phyloP scores from a whole-genome alignment of 2,113 vertebrate species.

The Labrus mixtus region DNA sequence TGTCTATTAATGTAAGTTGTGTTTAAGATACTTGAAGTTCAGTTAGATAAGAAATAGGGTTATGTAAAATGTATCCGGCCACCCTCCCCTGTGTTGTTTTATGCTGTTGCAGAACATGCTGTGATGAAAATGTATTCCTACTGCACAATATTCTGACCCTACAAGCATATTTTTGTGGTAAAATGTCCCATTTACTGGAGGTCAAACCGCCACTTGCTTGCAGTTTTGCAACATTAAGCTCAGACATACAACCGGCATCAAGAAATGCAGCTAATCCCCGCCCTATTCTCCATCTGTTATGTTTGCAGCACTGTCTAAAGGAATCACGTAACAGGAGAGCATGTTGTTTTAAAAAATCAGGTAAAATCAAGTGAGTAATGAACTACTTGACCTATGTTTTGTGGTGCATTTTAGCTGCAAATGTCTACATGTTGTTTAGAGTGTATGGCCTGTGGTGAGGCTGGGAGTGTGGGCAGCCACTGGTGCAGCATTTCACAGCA shows the following conservation, averaged over 20 bases:
- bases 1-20: no score
- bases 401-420: neutral
- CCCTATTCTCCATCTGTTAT: no score
- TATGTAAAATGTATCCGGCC: no score
- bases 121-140: neutral
- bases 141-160: neutral
- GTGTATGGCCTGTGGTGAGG: conserved; percentile 2
- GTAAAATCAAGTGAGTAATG: conserved; percentile 9
- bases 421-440: conserved; percentile 13
- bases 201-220: neutral
- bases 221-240: no score
- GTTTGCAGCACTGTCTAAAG: no score
- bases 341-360: neutral
- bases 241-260: no score
- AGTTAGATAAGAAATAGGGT: no score
- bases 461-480: conserved; percentile 27
- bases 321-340: neutral
- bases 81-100: no score
- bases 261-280: no score
- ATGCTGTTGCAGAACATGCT: neutral
- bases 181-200: neutral
- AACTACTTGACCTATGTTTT: conserved; percentile 8
- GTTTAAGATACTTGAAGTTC: no score
- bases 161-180: neutral
- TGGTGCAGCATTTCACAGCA: conserved; percentile 17